Conservation (phyloP, 2,113 vertebrate species). For the Pachyramphus minor region DNA sequence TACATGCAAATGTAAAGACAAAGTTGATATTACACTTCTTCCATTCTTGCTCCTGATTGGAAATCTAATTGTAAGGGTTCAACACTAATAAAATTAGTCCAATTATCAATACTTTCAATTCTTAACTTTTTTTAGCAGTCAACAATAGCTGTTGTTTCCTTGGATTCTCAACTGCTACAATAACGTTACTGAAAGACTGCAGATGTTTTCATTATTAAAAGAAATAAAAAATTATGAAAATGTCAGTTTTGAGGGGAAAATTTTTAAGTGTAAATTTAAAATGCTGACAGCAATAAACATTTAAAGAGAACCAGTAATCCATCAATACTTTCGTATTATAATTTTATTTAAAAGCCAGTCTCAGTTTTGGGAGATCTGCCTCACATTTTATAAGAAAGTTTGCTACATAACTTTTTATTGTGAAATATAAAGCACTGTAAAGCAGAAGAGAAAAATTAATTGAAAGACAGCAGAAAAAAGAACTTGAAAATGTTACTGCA, state of each 20-base stretch:
- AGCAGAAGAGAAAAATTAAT: background rate
- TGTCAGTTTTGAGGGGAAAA: background rate
- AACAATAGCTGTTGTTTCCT: background rate
- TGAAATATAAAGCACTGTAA: background rate
- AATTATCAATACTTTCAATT: background rate
- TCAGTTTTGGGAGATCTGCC: background rate
- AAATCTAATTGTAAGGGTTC: background rate
- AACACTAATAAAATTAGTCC: background rate
- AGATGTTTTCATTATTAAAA: background rate
- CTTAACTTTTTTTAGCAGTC: background rate
- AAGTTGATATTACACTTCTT: background rate
- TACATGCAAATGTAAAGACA: background rate
- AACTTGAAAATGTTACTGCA: background rate
- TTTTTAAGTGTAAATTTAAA: background rate
- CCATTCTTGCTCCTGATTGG: background rate
- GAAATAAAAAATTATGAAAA: background rate
- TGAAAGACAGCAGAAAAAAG: background rate
- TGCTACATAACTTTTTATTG: background rate
- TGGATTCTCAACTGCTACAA: background rate
- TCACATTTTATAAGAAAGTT: background rate
- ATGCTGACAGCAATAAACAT: background rate
- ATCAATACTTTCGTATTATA: background rate
- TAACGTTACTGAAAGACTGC: background rate
- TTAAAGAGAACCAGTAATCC: background rate
- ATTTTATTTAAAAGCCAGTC: background rate